Evolutionary conservation across 2,888 invertebrate species (phyloP).

Genomic region (Dasysyrphus albostriatus): DNA sequence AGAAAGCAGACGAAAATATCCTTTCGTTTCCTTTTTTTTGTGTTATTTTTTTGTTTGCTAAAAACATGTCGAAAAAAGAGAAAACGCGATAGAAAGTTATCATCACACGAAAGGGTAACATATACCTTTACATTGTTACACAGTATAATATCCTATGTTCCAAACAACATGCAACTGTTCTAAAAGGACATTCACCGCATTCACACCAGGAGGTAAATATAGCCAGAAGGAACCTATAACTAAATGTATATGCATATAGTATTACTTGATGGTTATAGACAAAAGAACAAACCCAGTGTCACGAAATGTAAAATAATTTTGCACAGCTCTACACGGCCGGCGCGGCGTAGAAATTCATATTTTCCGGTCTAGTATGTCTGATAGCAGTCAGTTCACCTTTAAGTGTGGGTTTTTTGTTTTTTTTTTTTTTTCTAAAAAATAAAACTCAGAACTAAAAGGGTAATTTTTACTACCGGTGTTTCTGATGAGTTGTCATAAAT

Average conservation of each 20-base stretch:
- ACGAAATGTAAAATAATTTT: constrained; percentile 47
- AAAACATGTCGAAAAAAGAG: constrained; percentile 66
- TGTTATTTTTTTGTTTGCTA: constrained; percentile 56
- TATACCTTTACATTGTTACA: background rate
- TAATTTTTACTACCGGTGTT: constrained; percentile 65
- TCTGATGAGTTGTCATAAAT: constrained; percentile 74
- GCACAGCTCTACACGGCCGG: constrained; percentile 4
- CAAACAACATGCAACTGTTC: constrained; percentile 47
- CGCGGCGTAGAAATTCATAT: constrained; percentile 59
- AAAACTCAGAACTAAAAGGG: constrained; percentile 52
- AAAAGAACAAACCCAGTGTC: constrained; percentile 41
- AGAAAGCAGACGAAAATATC: constrained; percentile 9
- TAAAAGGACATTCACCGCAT: constrained; percentile 73
- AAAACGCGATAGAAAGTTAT: constrained; percentile 73
- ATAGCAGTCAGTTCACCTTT: constrained; percentile 53
- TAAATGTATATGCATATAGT: background rate
- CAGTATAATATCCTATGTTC: background rate
- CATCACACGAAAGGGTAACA: constrained; percentile 70
- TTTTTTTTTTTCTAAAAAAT: background rate
- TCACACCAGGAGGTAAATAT: constrained; percentile 54
- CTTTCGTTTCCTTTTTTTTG: constrained; percentile 44
- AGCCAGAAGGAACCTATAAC: background rate
- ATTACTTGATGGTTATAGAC: constrained; percentile 22
- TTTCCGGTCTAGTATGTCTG: constrained; percentile 24
- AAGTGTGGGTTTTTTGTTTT: constrained; percentile 18